Base-by-base conservation (phyloP, 2,113 vertebrate genomes). In the Helogale parvula region DNA sequence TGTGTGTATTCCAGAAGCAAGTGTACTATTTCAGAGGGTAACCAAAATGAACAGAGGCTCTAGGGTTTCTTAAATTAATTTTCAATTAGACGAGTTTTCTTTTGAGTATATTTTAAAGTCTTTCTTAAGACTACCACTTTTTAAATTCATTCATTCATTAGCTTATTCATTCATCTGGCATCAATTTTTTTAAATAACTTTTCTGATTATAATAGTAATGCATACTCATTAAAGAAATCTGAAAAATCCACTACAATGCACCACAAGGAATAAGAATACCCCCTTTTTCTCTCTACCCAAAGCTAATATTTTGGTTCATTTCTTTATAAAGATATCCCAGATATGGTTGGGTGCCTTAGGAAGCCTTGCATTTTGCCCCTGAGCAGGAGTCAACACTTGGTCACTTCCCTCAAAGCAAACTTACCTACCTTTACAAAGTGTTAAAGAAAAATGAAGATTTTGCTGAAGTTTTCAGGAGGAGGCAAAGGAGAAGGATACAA, bases 181-280 rank as follows among this genome's bases (percentile, higher is more conserved):
- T 57, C 63, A 90, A 72, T 77, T 76, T 66, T 91, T 66, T 80
- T 8, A 45, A 52, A 47, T 77, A 77, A 17, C 3, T 76, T 29
- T 47, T 47, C 74, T 77, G 27, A 47, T 77, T 79, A 93, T 90
- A 80, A 83, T 88, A 52, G 57, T 41, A 69, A 76, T 4, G 38
- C 69, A 76, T 47, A 93, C 79, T 96, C 29, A 85, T 81, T 41
- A 65, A 6, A 81, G 65, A 76, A 81, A 95, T 87, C 77, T 95
- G 52, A 35, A n/a, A 93, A 83, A 41, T 54, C 33, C 10, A 69
- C 76, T 91, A 69, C 47, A 38, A n/a, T 38, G 76, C 66, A 72
- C 92, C 96, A 33, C 60, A 57, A 15, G 77, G 31, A 84, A 93
- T 69, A 31, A 93, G 91, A 88, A 65, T 85, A 12, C 8, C 63